Evolutionary conservation across 23 tunicate species (phyloP).

Genomic region (Ciona savignyi): DNA sequence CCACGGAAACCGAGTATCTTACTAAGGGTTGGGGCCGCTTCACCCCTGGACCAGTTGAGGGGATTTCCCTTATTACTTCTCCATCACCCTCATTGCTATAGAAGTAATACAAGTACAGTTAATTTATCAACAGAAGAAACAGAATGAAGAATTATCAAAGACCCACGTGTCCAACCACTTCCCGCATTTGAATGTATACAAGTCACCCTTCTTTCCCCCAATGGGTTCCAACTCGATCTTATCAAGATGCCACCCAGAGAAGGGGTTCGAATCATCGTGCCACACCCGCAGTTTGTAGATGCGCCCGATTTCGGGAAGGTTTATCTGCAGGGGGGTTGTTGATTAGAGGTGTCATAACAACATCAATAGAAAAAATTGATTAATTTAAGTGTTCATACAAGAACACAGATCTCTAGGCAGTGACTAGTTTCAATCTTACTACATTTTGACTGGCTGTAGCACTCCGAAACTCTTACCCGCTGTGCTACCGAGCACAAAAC

Average conservation of each 20-base stretch:
- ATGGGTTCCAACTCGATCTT: slow-evolving; percentile 78
- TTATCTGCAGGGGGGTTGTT: slow-evolving; percentile 24
- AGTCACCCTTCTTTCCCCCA: slow-evolving; percentile 7
- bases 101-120: slow-evolving; percentile 14
- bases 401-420: too few relatives aligned
- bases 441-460: too few relatives aligned
- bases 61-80: slow-evolving; percentile 87
- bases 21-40: slow-evolving; percentile 62
- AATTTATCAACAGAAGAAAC: slow-evolving; percentile 12
- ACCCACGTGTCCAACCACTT: slow-evolving; percentile 78
- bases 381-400: too few relatives aligned
- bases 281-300: slow-evolving; percentile 92
- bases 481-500: too few relatives aligned
- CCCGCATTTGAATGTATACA: slow-evolving; percentile 69
- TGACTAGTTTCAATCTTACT: too few relatives aligned
- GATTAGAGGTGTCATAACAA: too few relatives aligned
- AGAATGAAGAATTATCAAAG: background rate
- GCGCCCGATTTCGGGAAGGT: slow-evolving; percentile 63
- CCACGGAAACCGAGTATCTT: slow-evolving; percentile 62
- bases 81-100: slow-evolving; percentile 53
- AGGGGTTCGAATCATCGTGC: slow-evolving; percentile 92
- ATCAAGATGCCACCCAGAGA: slow-evolving; percentile 99
- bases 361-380: too few relatives aligned
- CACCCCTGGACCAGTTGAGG: slow-evolving; percentile 77
- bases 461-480: too few relatives aligned